Evolutionary conservation across 2,797 vertebrate genomes (phyloP).

Genomic region (Coendou prehensilis): DNA sequence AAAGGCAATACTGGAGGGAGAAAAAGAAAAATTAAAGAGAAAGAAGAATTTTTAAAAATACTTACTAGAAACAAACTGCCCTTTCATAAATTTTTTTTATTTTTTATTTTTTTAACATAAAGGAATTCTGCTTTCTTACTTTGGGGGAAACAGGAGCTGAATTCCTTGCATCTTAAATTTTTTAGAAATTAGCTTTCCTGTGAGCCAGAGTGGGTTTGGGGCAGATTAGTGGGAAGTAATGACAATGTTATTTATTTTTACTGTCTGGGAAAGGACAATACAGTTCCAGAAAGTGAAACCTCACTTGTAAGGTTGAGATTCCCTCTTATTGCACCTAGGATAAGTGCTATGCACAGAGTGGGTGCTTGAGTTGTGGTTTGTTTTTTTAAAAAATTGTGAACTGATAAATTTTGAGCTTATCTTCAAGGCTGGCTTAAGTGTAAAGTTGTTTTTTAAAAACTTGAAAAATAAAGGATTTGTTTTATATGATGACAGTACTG

Average conservation of each 20-base stretch:
- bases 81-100: conserved; percentile 77
- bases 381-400: conserved; percentile 48
- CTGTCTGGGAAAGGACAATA: conserved; percentile 68
- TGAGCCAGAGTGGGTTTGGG: conserved; percentile 40
- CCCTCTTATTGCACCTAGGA: conserved; percentile 64
- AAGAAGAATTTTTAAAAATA: conserved; percentile 67
- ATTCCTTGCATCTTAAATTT: conserved; percentile 84
- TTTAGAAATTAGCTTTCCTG: conserved; percentile 78
- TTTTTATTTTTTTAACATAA: conserved; percentile 84
- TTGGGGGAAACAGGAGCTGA: conserved; percentile 73
- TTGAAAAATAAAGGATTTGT: conserved; percentile 89
- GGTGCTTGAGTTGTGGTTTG: conserved; percentile 64
- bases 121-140: conserved; percentile 85
- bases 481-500: conserved; percentile 85
- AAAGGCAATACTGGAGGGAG: conserved; percentile 75
- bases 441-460: conserved; percentile 90
- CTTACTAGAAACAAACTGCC: conserved; percentile 81
- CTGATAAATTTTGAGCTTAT: conserved; percentile 76
- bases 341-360: conserved; percentile 73
- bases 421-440: conserved; percentile 86
- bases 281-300: conserved; percentile 65
- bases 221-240: conserved; percentile 1
- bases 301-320: conserved; percentile 47
- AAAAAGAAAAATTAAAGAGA: conserved; percentile 61
- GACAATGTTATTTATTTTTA: conserved; percentile 80